Percentiles rank a stretch among this genome's conserved stretches.
Conservation (phyloP, 2,113 vertebrate genomes). For the Hyla sarda region DNA sequence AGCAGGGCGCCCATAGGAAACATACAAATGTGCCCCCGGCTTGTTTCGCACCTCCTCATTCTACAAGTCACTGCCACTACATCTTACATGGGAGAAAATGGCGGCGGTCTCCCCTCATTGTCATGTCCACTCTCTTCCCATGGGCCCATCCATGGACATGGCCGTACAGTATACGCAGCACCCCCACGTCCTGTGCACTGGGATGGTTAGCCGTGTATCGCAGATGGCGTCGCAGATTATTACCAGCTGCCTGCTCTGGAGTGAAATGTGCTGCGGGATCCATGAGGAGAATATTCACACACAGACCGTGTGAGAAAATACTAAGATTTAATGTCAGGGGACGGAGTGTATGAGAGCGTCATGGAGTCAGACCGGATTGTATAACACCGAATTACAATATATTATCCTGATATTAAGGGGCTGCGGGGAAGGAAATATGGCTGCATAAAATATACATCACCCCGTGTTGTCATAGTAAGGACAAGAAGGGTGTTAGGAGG, state of each 20-base stretch:
- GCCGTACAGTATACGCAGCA: too few relatives aligned
- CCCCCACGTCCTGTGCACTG: background rate
- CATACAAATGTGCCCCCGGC: too few relatives aligned
- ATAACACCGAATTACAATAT: background rate
- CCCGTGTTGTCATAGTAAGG: too few relatives aligned
- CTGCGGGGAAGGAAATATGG: too few relatives aligned
- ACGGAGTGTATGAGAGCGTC: background rate
- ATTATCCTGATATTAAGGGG: too few relatives aligned
- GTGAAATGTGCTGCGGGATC: slow-evolving; percentile 61
- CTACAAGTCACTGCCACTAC: too few relatives aligned
- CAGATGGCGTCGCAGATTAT: too few relatives aligned
- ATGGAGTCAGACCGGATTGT: too few relatives aligned
- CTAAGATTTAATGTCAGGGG: background rate
- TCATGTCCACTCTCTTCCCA: background rate
- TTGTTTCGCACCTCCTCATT: too few relatives aligned
- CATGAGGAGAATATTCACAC: slow-evolving; percentile 34
- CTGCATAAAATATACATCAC: too few relatives aligned
- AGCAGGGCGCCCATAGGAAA: too few relatives aligned
- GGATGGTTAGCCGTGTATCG: slow-evolving; percentile 32
- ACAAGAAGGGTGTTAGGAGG: too few relatives aligned
- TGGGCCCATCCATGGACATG: background rate
- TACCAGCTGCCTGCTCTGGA: slow-evolving; percentile 67
- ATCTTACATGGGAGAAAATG: background rate
- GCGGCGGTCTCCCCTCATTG: background rate
- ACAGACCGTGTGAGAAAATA: slow-evolving; percentile 19